Conservation (phyloP, 2,888 invertebrate genomes). For the Patella ulyssiponensis region DNA sequence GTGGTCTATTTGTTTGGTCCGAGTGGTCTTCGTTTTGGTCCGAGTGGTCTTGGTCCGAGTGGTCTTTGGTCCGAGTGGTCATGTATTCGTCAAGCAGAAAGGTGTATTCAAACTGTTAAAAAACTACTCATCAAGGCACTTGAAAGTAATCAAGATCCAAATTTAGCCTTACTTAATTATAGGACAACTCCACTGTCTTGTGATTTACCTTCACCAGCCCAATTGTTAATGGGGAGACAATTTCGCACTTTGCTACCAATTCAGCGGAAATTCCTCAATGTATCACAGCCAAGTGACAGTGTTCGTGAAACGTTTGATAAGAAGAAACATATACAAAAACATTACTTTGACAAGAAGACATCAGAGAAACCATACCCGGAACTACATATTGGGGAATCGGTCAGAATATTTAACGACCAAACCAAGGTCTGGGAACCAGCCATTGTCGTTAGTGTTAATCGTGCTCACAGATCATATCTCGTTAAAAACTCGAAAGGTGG, state of each 20-base stretch:
- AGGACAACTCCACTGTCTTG: neutral
- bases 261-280: neutral
- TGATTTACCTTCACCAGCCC: neutral
- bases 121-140: constrained; percentile 10
- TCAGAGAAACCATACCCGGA: neutral
- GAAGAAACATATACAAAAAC: neutral
- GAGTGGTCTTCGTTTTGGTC: no score
- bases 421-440: neutral
- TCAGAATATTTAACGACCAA: neutral
- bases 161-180: constrained; percentile 12
- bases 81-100: no score
- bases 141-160: neutral
- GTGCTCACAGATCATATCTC: neutral
- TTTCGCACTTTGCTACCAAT: constrained; percentile 12
- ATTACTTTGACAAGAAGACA: neutral
- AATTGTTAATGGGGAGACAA: neutral
- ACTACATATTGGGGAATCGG: neutral
- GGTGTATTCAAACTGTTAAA: constrained; percentile 7
- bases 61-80: no score
- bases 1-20: no score
- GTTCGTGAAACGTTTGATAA: neutral
- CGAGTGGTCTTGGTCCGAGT: no score
- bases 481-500: neutral
- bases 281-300: neutral
- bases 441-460: neutral